Evolutionary conservation across 2,888 invertebrate genomes (phyloP), one percentile per base, ranked within the genome.

Genomic region (Diaprepes abbreviatus): DNA sequence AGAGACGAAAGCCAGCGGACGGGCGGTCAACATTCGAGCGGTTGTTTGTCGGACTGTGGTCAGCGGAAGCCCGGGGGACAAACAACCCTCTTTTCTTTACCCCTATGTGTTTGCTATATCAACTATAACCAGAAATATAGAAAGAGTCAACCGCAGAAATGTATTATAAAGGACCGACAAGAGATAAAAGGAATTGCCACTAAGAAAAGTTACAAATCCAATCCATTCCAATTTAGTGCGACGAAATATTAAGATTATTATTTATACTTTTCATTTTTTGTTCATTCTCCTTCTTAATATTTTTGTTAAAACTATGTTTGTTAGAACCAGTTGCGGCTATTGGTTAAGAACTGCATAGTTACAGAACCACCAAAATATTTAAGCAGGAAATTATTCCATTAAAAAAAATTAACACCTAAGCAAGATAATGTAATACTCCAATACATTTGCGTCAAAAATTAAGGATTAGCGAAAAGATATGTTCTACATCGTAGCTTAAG

Each of bases 41-140:
- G 79, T 80, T 81, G 80, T 81, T 81, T 81, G 80, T 78, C 75
- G 79, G 79, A 77, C 78, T 78, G 80, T 74, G 80, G 80, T 74
- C 74, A 24, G 58, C 69, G 71, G 66, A 67, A 68, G 75, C 76
- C 77, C 73, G 48, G 40, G 71, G 68, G 73, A 75, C 74, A 57
- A 60, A 48, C 64, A 71, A 74, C 79, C 77, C 76, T 59, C 66
- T 59, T 66, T 71, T 63, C 63, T 48, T 65, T 70, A 54, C 60
- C 57, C 66, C 45, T 50, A 52, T 62, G 70, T 75, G 74, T 74
- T 76, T 74, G 72, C 73, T 68, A 74, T 74, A 75, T 76, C 74
- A 76, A 74, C 75, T 75, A 74, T 66, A 74, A 74, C 71, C 73
- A 71, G 74, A 75, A 75, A 76, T 73, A 72, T 76, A 75, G 74